Base-by-base conservation (phyloP, 2,888 invertebrate genomes). In the Argyra leucocephala region DNA sequence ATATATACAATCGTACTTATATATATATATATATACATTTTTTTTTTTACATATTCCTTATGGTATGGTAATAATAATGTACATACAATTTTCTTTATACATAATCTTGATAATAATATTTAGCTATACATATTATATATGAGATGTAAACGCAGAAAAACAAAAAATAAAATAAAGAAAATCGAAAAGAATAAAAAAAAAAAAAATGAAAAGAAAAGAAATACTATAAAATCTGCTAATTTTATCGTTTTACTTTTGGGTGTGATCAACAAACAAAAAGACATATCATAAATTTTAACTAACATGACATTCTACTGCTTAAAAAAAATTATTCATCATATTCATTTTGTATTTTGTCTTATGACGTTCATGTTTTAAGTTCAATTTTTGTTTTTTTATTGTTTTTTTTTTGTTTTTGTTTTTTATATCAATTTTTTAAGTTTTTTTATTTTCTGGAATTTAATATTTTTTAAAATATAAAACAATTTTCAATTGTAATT, bases 271-370 rank as follows among this genome's bases (percentile, higher is more conserved):
- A 23, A 59, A 59, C 23, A 59, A 65, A 73, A 74, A 73, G 73
- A 73, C 72, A 73, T 72, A 73, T 68, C 75, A 76, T 78, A 78
- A 78, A 78, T 48, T 78, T 77, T 75, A 73, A 73, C 76, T 74
- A 77, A 78, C 77, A 78, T 78, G 77, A 78, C 77, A 78, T 77
- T 77, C 78, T 77, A 48, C 15, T 77, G 78, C n/a, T 48, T 48
- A 48, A 15, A 48, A 31, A 48, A 48, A 48, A 18, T 15, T 48
- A 48, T 48, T 48, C n/a, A 18, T 48, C 18, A 15, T 48, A 15
- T 48, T 48, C 48, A 18, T 48, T 48, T 48, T 48, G 18, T 48
- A 48, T n/a, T 48, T 48, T 48, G 12, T 48, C 18, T 48, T 48
- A 48, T 48, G 5, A 48, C 5, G 12, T 48, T 48, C 12, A 10